phyloP scores from a whole-genome alignment of 1,140 invertebrate species.

The Panulirus ornatus region DNA sequence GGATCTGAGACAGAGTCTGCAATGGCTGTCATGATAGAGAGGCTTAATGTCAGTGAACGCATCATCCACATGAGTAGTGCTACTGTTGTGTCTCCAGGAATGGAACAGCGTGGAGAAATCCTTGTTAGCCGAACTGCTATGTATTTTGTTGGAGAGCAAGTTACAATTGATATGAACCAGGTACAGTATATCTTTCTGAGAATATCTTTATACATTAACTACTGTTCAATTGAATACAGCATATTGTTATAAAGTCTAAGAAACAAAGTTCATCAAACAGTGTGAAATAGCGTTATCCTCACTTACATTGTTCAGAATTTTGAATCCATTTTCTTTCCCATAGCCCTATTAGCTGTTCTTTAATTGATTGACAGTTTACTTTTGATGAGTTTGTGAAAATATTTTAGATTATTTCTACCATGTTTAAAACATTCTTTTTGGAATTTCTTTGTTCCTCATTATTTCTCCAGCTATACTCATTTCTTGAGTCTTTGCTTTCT shows the following conservation, averaged over 20 bases:
- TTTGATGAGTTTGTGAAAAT: no score
- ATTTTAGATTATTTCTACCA: no score
- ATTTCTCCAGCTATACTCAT: no score
- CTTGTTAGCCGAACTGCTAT: slow-evolving; percentile 57
- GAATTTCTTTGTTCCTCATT: not conserved
- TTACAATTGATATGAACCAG: slow-evolving; percentile 65
- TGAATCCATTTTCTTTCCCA: not conserved
- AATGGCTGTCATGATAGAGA: slow-evolving; percentile 65
- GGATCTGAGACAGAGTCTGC: slow-evolving; percentile 62
- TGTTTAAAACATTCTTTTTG: no score
- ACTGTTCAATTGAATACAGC: not conserved
- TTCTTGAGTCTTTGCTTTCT: no score
- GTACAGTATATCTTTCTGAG: not conserved
- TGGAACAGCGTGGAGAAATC: slow-evolving; percentile 59
- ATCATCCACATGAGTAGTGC: slow-evolving; percentile 65
- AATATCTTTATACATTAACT: not conserved
- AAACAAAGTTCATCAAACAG: no score
- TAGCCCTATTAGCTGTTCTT: not conserved
- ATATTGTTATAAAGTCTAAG: not conserved
- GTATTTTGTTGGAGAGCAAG: slow-evolving; percentile 63
- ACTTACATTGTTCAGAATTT: not conserved
- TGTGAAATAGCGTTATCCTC: no score
- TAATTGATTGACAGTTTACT: no score
- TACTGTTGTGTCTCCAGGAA: slow-evolving; percentile 56
- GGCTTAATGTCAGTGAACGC: slow-evolving; percentile 57